A percentile compares a stretch with the other conserved stretches of the same genome.
Conservation (phyloP, 92 coral and sea anemone genomes). For the Actinostola sp. region DNA sequence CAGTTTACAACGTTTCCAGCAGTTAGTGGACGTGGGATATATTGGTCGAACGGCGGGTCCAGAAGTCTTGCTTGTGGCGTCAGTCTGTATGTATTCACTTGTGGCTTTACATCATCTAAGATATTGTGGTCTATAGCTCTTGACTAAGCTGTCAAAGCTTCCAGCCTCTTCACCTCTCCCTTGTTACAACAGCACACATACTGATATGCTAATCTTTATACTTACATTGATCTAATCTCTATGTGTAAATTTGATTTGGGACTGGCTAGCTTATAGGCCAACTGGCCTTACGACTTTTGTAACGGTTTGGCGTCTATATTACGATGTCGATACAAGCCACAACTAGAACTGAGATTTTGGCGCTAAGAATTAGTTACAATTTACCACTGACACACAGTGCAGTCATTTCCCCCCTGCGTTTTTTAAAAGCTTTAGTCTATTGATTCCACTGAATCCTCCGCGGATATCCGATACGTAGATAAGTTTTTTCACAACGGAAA, state of each 20-base stretch:
- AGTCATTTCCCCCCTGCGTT: background rate
- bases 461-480: conserved; percentile 3
- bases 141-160: background rate
- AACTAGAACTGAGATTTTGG: no score
- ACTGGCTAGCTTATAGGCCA: no score
- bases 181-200: background rate
- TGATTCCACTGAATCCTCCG: background rate
- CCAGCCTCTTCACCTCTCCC: background rate
- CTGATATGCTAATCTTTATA: conserved; percentile 21
- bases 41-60: no score
- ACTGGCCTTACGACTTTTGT: no score
- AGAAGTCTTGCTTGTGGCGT: no score
- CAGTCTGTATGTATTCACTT: background rate
- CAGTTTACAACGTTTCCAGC: background rate
- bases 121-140: background rate
- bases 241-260: conserved; percentile 8
- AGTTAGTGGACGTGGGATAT: no score
- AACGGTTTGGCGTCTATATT: no score
- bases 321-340: no score
- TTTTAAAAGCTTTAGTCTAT: background rate
- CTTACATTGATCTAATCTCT: conserved; percentile 11
- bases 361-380: no score
- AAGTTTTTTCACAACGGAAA: background rate
- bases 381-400: no score
- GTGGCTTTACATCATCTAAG: background rate